Conservation (phyloP, 2,888 invertebrate genomes). For the Sminthurinus aureus region DNA sequence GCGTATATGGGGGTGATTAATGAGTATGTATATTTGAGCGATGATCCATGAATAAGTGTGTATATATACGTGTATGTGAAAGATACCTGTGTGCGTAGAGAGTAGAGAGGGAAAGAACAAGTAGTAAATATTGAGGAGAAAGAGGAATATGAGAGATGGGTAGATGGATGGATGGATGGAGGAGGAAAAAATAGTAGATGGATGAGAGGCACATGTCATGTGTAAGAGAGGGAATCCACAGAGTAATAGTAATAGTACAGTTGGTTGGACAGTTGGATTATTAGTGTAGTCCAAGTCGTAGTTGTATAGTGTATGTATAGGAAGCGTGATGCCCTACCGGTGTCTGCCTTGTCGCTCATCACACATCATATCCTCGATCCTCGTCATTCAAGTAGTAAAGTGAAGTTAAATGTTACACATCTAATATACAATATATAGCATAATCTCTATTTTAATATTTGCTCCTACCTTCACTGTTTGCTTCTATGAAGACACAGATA, state of each 20-base stretch:
- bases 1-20: conserved; percentile 32
- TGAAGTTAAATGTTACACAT: background rate
- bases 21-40: conserved; percentile 23
- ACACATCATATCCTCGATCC: conserved; percentile 20
- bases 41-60: conserved; percentile 14
- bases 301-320: background rate
- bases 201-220: conserved; percentile 41
- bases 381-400: conserved; percentile 29
- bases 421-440: too few species aligned
- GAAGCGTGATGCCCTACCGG: conserved; percentile 39
- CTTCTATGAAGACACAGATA: too few species aligned
- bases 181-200: conserved; percentile 11
- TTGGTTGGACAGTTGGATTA: conserved; percentile 40
- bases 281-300: conserved; percentile 36
- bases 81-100: background rate
- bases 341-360: conserved; percentile 40
- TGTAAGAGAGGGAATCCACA: conserved; percentile 22
- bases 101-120: background rate
- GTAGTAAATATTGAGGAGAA: too few species aligned
- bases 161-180: conserved; percentile 2
- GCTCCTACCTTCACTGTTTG: too few species aligned
- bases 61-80: background rate
- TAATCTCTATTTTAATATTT: too few species aligned
- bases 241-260: conserved; percentile 30
- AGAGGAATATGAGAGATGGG: background rate